Evolutionary conservation across 2,113 vertebrate species (phyloP).

Genomic region (Oxyruncus cristatus): DNA sequence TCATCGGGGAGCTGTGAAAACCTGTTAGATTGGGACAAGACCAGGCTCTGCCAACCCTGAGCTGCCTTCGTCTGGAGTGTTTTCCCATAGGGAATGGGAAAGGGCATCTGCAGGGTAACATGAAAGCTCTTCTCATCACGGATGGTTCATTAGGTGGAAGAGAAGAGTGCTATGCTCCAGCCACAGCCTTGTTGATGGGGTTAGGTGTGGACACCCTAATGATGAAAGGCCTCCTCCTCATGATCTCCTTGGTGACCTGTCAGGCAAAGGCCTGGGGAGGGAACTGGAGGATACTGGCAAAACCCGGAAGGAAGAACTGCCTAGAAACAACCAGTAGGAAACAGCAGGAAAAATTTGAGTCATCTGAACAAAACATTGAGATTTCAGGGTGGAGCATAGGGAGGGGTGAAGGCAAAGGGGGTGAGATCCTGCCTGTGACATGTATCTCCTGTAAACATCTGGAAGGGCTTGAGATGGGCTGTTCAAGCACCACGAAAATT

Average conservation of each 20-base stretch:
- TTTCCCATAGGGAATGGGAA: neutral
- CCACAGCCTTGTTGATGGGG: neutral
- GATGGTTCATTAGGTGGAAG: neutral
- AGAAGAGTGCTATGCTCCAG: fast-evolving
- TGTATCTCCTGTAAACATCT: neutral
- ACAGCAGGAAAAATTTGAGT: neutral
- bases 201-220: neutral
- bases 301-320: neutral
- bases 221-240: neutral
- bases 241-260: neutral
- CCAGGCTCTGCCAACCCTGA: neutral
- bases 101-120: neutral
- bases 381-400: neutral
- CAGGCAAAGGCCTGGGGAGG: neutral
- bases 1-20: neutral
- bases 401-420: neutral
- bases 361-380: neutral
- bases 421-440: neutral
- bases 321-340: neutral
- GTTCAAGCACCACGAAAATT: neutral
- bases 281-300: neutral
- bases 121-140: neutral
- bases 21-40: neutral
- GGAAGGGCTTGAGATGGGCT: neutral
- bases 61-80: neutral